Evolutionary conservation across 2,888 invertebrate species (phyloP).

Genomic region (Kryphioiulus occultus): DNA sequence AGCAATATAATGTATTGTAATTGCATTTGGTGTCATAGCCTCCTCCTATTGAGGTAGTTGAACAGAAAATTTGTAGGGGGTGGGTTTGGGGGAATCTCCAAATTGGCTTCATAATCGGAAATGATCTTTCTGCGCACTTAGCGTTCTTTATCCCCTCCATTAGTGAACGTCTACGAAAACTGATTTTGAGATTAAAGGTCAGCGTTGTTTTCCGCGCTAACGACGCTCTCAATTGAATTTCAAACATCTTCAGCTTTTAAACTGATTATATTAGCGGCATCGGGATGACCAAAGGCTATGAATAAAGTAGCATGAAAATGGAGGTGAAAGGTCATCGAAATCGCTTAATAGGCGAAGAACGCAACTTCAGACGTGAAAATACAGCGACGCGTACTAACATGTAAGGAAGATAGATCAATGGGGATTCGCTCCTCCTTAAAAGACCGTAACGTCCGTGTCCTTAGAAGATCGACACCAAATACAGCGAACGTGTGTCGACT

Average conservation of each 20-base stretch:
- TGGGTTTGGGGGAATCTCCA: neutral
- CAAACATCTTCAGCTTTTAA: constrained; percentile 26
- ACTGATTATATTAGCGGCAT: neutral
- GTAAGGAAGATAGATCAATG: no score
- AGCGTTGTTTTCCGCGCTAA: neutral
- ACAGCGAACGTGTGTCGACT: no score
- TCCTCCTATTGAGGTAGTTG: neutral
- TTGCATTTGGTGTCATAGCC: neutral
- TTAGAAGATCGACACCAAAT: no score
- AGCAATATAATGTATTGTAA: neutral
- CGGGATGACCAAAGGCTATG: neutral
- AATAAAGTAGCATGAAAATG: neutral
- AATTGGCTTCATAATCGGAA: constrained; percentile 22
- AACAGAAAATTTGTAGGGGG: neutral
- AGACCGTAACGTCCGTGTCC: no score
- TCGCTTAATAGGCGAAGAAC: neutral
- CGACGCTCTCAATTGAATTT: constrained; percentile 35
- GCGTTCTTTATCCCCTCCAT: constrained; percentile 28
- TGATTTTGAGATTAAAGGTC: constrained; percentile 10
- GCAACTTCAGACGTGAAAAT: no score
- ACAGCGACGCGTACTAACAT: no score
- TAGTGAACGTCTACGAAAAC: constrained; percentile 25
- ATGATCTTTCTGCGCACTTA: constrained; percentile 11
- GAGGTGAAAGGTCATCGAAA: neutral
- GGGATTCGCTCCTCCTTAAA: no score